These are phyloP conservation scores for Berghia stephanieae DNA, from an alignment of 1,140 invertebrate species.

Conservation along the genomic window DNA sequence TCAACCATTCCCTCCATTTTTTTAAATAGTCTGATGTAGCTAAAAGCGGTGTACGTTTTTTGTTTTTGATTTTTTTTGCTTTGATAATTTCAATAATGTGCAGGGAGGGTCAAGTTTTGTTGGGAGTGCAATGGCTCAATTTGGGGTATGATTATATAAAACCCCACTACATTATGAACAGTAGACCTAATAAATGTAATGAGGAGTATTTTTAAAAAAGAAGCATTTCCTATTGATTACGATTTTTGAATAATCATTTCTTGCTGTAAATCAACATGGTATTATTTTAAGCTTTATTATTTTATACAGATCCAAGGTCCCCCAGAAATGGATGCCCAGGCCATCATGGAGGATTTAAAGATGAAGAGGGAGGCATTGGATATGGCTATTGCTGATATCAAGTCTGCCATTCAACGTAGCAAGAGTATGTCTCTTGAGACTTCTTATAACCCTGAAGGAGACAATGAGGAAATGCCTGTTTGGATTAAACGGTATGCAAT, in stretches of 20 bases:
- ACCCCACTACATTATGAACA: no score
- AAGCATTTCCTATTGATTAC: no score
- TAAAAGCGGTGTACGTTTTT: no score
- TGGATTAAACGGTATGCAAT: constrained; percentile 65
- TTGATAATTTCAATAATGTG: no score
- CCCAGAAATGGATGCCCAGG: constrained; percentile 58
- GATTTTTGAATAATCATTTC: background rate
- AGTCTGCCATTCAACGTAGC: constrained; percentile 80
- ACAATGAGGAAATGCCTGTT: constrained; percentile 53
- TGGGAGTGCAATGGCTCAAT: no score
- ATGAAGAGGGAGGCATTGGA: constrained; percentile 71
- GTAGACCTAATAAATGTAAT: no score
- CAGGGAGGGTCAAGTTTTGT: no score
- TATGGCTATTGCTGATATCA: constrained; percentile 83
- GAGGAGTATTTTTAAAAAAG: no score
- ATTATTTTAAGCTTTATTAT: background rate
- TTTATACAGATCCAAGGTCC: constrained; percentile 19
- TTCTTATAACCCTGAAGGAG: constrained; percentile 43
- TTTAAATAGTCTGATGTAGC: no score
- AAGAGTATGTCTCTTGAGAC: constrained; percentile 67
- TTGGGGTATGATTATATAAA: no score
- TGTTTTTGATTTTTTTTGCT: no score
- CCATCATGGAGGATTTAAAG: constrained; percentile 61
- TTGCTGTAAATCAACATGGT: background rate
- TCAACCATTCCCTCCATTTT: no score